Conservation (phyloP, 2,888 invertebrate species). For the Bembecia ichneumoniformis region DNA sequence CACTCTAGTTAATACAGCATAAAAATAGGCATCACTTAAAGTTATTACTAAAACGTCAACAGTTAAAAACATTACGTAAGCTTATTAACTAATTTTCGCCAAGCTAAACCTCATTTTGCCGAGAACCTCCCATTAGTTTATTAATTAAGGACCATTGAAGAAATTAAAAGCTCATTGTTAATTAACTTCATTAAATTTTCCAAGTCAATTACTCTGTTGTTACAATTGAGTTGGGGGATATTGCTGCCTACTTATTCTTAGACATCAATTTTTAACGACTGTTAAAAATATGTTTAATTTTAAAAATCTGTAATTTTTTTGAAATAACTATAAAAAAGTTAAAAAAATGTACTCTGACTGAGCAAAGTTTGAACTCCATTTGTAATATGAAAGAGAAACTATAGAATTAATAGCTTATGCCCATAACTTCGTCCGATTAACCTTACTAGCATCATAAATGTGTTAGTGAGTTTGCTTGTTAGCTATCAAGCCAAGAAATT, state of each 20-base stretch:
- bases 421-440: too few species aligned
- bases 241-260: neutral
- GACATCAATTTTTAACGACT: too few species aligned
- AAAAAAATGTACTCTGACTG: too few species aligned
- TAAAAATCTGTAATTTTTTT: too few species aligned
- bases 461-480: too few species aligned
- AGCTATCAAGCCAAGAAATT: too few species aligned
- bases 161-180: constrained; percentile 35
- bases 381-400: too few species aligned
- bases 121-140: constrained; percentile 28
- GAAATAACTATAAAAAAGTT: too few species aligned
- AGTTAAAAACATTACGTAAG: constrained; percentile 18
- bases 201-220: constrained; percentile 14
- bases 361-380: too few species aligned
- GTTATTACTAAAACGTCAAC: constrained; percentile 14
- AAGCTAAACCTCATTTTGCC: constrained; percentile 21
- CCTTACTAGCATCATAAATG: too few species aligned
- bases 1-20: constrained; percentile 5
- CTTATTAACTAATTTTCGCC: constrained; percentile 13
- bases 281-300: too few species aligned
- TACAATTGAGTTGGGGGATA: constrained; percentile 2
- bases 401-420: too few species aligned
- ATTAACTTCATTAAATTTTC: constrained; percentile 25
- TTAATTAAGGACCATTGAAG: constrained; percentile 31
- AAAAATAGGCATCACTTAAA: constrained; percentile 17